Evolutionary conservation across 2,888 invertebrate genomes (phyloP), one percentile per base, ranked within the genome.

Genomic region (Pollenia amentaria): DNA sequence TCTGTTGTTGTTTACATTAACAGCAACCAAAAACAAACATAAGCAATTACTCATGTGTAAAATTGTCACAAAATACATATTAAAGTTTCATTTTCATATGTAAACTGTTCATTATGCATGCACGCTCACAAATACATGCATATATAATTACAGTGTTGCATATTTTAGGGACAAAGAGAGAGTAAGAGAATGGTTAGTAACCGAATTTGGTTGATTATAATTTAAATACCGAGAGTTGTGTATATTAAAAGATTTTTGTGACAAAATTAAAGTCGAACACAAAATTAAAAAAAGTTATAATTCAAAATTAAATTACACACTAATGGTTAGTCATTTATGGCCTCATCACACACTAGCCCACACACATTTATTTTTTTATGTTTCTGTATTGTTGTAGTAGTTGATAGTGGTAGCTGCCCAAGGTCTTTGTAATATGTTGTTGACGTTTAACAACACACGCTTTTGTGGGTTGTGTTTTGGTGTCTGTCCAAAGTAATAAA

Each of bases 221-320:
- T 77, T 44, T 12, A 42, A 42, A 18, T 14, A 48, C 11, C 18
- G 51, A 53, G 16, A 6, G 51, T 62, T 53, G 42, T 75, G 46
- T 69, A 69, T 77, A 77, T 64, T 83, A 64, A 16, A 18, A 69
- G 1, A 76, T 16, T 53, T 53, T 69, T 75, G 62, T 60, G 38
- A 40, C 62, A 51, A 70, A 69, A 53, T 53, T 82, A 18, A 76
- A 76, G 57, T 55, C 64, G 42, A 77, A 83, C 62, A 70, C 48
- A 72, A 80, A 64, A 78, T 76, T 70, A 65, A 82, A 64, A 48
- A 75, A 65, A 83, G 64, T 75, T 44, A 83, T 86, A 83, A 76
- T 65, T 86, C 73, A 83, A 86, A 86, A 83, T 79, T 60, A 79
- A 86, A 83, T 86, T 83, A 70, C 78, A 83, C 62, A 78, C 76